A percentile compares a stretch with the other conserved stretches of the same genome.
Conservation (phyloP, 2,888 invertebrate genomes). For the Tipula lateralis region DNA sequence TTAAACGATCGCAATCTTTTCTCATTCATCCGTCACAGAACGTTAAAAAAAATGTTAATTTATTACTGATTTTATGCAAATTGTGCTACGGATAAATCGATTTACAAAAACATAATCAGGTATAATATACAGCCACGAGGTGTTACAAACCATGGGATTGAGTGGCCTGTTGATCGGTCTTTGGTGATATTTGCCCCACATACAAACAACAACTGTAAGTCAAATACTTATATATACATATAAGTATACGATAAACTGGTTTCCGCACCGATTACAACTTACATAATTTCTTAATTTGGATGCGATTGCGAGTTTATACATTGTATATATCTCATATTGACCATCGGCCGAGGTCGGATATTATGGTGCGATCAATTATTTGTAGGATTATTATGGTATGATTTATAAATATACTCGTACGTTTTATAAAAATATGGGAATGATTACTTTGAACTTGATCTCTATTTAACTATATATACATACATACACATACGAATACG, state of each 20-base stretch:
- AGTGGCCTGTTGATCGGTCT: neutral
- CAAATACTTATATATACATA: neutral
- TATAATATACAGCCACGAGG: neutral
- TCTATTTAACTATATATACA: neutral
- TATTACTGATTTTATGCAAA: constrained; percentile 11
- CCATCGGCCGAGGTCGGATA: neutral
- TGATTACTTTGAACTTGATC: constrained; percentile 11
- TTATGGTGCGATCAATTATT: neutral
- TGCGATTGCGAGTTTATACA: neutral
- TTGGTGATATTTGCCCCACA: neutral
- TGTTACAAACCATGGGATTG: neutral
- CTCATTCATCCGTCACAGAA: neutral
- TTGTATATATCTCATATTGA: neutral
- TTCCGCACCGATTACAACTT: neutral
- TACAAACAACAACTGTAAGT: neutral
- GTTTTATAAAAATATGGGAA: neutral
- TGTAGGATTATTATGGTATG: neutral
- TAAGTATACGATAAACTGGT: neutral
- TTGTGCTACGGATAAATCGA: neutral
- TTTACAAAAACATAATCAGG: neutral
- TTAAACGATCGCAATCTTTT: neutral
- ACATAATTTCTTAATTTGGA: constrained; percentile 19
- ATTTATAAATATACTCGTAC: neutral
- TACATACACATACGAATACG: neutral
- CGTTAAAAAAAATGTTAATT: neutral